Evolutionary conservation across 2,888 invertebrate genomes (phyloP).

Genomic region (Macroteleia sp.): DNA sequence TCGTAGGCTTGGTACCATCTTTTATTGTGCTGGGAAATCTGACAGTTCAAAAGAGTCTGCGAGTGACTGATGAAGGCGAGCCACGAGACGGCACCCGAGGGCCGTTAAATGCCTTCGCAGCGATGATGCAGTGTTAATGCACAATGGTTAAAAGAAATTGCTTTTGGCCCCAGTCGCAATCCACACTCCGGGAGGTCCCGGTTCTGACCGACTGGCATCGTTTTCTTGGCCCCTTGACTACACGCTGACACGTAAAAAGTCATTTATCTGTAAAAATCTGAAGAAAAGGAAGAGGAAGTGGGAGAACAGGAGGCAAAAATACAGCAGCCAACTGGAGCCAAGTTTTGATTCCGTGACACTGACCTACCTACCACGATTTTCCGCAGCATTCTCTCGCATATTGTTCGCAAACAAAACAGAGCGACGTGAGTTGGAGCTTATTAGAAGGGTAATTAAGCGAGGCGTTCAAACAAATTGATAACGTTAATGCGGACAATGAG

Average conservation of each 20-base stretch:
- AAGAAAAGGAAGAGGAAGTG: not conserved
- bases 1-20: slow-evolving; percentile 15
- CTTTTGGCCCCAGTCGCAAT: slow-evolving; percentile 74
- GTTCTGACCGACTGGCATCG: slow-evolving; percentile 60
- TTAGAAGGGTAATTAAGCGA: slow-evolving; percentile 36
- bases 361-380: slow-evolving; percentile 55
- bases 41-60: slow-evolving; percentile 68
- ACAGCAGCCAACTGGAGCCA: slow-evolving; percentile 1
- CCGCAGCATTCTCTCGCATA: slow-evolving; percentile 5
- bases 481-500: slow-evolving; percentile 42
- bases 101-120: slow-evolving; percentile 77
- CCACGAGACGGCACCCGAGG: slow-evolving; percentile 67
- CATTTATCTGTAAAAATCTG: slow-evolving; percentile 56
- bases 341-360: slow-evolving; percentile 40
- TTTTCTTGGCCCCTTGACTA: slow-evolving; percentile 40
- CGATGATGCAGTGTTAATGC: slow-evolving; percentile 80
- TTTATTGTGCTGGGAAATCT: slow-evolving; percentile 73
- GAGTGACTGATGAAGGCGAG: slow-evolving; percentile 74
- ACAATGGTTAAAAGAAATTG: slow-evolving; percentile 79
- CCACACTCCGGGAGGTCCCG: slow-evolving; percentile 75
- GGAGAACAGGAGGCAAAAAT: too few relatives aligned
- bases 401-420: slow-evolving; percentile 10
- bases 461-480: slow-evolving; percentile 43
- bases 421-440: slow-evolving; percentile 16
- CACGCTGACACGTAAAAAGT: slow-evolving; percentile 66